These are phyloP conservation scores for Brachionus calyciflorus DNA, from an alignment of 1,140 invertebrate species.

Conservation along the genomic window DNA sequence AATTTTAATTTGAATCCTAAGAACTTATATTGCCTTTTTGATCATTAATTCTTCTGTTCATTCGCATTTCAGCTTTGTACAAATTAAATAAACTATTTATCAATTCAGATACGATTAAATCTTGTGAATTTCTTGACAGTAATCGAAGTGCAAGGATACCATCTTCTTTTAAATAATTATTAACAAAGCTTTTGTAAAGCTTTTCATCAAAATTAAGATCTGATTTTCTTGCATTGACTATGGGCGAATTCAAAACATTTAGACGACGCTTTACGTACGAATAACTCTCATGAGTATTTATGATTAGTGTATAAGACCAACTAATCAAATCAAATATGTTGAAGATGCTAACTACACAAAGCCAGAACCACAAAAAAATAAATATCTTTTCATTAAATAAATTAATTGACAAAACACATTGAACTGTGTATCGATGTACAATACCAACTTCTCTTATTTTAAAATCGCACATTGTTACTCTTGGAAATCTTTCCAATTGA, in stretches of 20 bases:
- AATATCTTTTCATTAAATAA: constrained; percentile 50
- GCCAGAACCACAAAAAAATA: constrained; percentile 45
- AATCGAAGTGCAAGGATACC: constrained; percentile 24
- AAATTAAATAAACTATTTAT: constrained; percentile 29
- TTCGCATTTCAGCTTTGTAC: constrained; percentile 7
- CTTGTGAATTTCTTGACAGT: not conserved
- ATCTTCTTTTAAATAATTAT: constrained; percentile 44
- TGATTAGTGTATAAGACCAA: constrained; percentile 19
- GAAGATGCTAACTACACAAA: not conserved
- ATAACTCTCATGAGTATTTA: not conserved
- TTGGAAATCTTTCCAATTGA: constrained; percentile 58
- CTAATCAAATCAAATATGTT: constrained; percentile 14
- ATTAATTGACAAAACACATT: constrained; percentile 47
- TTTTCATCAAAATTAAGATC: not conserved
- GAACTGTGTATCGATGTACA: constrained; percentile 49
- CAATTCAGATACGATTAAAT: constrained; percentile 29
- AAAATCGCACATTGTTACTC: constrained; percentile 64
- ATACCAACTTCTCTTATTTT: constrained; percentile 61
- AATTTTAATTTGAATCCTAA: no score
- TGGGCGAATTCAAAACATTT: not conserved
- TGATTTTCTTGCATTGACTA: not conserved
- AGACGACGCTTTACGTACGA: not conserved
- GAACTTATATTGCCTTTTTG: not conserved
- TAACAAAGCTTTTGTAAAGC: constrained; percentile 8
- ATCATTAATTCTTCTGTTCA: not conserved